phyloP scores from a whole-genome alignment of 2,113 vertebrate species.

The Nyctereutes procyonoides region DNA sequence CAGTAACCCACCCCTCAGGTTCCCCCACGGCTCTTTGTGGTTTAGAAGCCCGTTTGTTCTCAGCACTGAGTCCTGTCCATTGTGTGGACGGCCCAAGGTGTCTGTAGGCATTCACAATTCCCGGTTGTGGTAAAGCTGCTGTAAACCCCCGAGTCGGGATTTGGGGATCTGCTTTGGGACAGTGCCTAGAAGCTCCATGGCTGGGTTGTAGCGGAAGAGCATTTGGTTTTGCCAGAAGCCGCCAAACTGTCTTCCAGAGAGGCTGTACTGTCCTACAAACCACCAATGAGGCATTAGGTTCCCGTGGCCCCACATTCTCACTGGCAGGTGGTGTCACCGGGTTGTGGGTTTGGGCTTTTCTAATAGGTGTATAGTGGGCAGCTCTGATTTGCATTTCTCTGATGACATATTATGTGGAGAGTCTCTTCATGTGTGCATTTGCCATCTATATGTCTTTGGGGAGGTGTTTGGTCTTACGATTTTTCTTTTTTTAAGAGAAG shows the following conservation, averaged over 20 bases:
- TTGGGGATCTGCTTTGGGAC: too few relatives aligned
- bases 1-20: neutral
- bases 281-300: neutral
- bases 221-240: neutral
- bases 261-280: neutral
- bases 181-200: too few relatives aligned
- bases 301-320: neutral
- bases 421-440: neutral
- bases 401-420: neutral
- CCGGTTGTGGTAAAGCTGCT: neutral
- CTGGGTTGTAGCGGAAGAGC: neutral
- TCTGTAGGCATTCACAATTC: neutral
- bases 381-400: neutral
- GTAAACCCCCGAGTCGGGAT: neutral
- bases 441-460: neutral
- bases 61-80: neutral
- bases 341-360: neutral
- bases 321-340: neutral
- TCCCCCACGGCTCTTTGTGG: neutral
- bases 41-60: neutral
- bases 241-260: too few relatives aligned
- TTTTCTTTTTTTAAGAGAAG: neutral
- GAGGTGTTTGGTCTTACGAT: neutral
- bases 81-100: neutral
- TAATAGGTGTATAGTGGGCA: neutral